Base-by-base conservation (phyloP, 1,140 invertebrate species). In the Octopus sinensis region DNA sequence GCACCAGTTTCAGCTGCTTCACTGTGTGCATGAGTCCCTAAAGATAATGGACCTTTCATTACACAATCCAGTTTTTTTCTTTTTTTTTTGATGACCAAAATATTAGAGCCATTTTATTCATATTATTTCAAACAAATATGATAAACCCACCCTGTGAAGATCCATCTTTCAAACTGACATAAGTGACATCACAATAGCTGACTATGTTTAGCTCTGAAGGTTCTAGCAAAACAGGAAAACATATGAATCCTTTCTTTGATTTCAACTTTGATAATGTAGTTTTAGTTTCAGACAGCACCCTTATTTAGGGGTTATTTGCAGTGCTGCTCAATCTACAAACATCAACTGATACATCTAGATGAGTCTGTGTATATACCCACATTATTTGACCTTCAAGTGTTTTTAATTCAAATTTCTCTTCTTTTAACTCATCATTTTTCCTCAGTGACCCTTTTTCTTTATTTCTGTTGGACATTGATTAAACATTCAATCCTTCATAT, bases 141-240 rank as follows among this genome's bases (percentile, higher is more conserved):
- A 73, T 73, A 73, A 73, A 73, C 0, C 68, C 7, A 73, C 13
- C 68, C 68, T 73, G 68, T 73, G 68, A 73, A 73, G 68, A 73
- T 73, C 5, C 13, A 9, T 73, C 13, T 17, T 73, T 23, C 68
- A 73, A 73, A 0, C 68, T 73, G 30, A 13, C 68, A 73, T 73
- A 73, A 23, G 68, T 13, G 6, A 23, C 68, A 73, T 73, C 13
- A n/a, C 17, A 7, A 73, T 73, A 73, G 3, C 9, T 6, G 30
- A 73, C 68, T n/a, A 73, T 73, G 5, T 13, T 73, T 23, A 73
- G 13, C 17, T 13, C 68, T 17, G 68, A 73, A 5, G 17, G 9
- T 13, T 13, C 6, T 73, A 5, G 17, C 68, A 10, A 73, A 17
- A 4, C 13, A 73, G 68, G 68, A 23, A 73, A 73, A 73, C 0